Base-by-base conservation (phyloP, 2,113 vertebrate species). In the Halichoeres trimaculatus region DNA sequence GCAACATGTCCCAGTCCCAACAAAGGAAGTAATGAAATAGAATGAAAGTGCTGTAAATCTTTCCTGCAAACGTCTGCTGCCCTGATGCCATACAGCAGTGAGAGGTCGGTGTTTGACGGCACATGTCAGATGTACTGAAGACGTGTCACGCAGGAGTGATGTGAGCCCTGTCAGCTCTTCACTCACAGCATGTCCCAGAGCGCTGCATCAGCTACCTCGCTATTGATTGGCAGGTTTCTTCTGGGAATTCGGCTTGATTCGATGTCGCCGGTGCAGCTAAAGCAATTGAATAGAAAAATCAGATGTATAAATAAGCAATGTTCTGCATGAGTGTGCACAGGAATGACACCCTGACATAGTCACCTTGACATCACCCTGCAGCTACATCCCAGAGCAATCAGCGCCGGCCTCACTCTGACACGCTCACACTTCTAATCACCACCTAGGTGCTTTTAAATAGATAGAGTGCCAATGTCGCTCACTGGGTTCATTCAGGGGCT, bases 221-320 rank as follows among this genome's bases (percentile, higher is more conserved):
- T 90, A 92, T 93, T 83, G 91, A 92, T 92, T 78, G 54, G 57
- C 51, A 14, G 20, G 35, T 74, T 80, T 88, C 90, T 77, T 78
- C 40, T 57, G 91, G 90, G 90, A 91, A 89, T 83, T 83, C 10
- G 30, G 35, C 52, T 45, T 66, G 69, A 90, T 91, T 78, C 70
- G 52, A 54, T 65, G 58, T 84, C 48, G 54, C 0, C 5, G 65
- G 70, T 90, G 64, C 66, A 76, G 80, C 61, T 57, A 89, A 90
- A 89, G 41, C 82, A 86, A 93, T 92, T 88, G 87, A 91, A 93
- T 84, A 69, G 82, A 93, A 81, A 86, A 92, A 92, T 91, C 90
- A 91, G 48, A 87, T 74, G 85, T 78, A 90, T 91, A 90, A 92
- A 93, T 93, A 92, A 92, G 82, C 86, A 84, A 85, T 88, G 90